Evolutionary conservation across 2,113 vertebrate genomes (phyloP), one percentile per base, ranked within the genome.

Genomic region (Cyrtonyx montezumae): DNA sequence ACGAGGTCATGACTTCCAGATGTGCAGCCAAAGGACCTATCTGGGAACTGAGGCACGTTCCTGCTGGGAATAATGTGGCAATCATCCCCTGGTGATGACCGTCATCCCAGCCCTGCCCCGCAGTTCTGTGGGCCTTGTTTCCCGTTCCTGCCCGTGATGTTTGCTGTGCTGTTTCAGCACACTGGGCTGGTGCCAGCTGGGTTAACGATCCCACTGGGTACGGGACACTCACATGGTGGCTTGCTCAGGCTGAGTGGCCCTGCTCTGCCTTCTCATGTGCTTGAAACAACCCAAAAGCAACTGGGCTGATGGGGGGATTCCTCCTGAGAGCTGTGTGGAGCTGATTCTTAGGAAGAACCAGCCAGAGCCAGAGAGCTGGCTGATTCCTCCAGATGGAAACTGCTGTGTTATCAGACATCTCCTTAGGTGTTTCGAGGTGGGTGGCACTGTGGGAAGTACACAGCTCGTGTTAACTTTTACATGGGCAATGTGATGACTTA

Each of bases 251-350:
- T 43, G 58, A 8, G 56, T 4, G 16, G 43, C 55, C 25, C 59
- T 67, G 1, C 2, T 0, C 14, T 67, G 2, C 34, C 40, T 78
- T 37, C 74, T 11, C 0, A 1, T 1, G 7, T 59, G 37, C 67
- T 8, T n/a, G 32, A 43, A 15, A 67, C 40, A 23, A 5, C 58
- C 40, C 34, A 4, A 43, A 48, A 30, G 2, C 3, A 4, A 1
- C 48, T 30, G 82, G 67, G 56, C 70, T 59, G 1, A 15, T 0
- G 2, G 65, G 26, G 6, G 1, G 6, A 32, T 3, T 40, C 26
- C 18, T 62, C 11, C 55, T 5, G 3, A 10, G 30, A 2, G 6
- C 4, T 13, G 11, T 13, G 48, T 17, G 71, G 25, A 18, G 65
- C 22, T 28, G 68, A 12, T 40, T 36, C 36, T 40, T n/a, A 9